Evolutionary conservation across 2,113 vertebrate species (phyloP).

Genomic region (Casuarius casuarius): DNA sequence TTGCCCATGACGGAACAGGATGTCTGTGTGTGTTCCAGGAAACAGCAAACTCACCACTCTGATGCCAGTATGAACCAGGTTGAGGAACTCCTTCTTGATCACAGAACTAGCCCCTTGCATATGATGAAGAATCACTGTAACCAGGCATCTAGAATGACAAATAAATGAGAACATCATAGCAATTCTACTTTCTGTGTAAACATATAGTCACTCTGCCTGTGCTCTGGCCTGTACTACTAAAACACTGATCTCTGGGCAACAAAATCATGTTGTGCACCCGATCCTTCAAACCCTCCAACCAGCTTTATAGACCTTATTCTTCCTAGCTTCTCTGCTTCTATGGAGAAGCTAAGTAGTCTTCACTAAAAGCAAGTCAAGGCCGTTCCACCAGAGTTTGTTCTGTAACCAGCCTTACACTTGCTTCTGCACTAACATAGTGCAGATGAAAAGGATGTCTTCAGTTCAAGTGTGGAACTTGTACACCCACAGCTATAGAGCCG

Average conservation of each 20-base stretch:
- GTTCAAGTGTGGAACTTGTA: no score
- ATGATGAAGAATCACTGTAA: background rate
- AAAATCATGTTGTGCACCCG: background rate
- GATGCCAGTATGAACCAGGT: background rate
- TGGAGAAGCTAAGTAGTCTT: background rate
- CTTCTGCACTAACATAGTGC: accelerated
- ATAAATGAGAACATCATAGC: accelerated
- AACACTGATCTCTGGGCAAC: background rate
- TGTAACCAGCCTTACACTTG: background rate
- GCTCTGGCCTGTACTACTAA: background rate
- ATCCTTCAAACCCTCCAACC: background rate
- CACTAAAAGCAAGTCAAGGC: background rate
- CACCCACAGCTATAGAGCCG: background rate
- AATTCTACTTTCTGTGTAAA: background rate
- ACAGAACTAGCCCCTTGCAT: background rate
- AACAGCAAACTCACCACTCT: background rate
- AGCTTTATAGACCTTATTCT: background rate
- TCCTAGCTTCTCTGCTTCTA: background rate
- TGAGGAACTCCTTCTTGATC: background rate
- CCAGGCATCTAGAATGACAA: background rate
- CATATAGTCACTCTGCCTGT: background rate
- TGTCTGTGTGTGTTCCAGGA: background rate
- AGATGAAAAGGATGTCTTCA: accelerated
- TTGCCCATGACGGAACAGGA: accelerated
- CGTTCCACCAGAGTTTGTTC: accelerated